Percentiles rank a stretch among this genome's conserved stretches.
phyloP scores from a whole-genome alignment of 2,113 vertebrate species.

The Micronisus gabar region DNA sequence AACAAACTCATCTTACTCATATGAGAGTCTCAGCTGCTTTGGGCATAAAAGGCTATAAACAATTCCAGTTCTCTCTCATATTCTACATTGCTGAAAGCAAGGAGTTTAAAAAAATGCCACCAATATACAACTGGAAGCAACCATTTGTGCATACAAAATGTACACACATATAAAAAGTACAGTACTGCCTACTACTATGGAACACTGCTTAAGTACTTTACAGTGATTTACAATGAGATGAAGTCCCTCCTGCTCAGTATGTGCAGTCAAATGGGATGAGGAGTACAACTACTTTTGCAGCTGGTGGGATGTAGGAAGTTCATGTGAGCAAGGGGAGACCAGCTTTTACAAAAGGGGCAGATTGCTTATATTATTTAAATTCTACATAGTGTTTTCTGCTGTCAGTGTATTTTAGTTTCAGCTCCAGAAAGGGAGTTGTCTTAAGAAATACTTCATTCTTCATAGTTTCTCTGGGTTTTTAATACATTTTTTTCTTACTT shows the following conservation, averaged over 20 bases:
- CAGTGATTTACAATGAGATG: background rate
- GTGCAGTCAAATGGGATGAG: background rate
- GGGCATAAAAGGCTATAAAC: background rate
- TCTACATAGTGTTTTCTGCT: background rate
- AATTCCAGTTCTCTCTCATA: background rate
- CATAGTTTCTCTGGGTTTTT: background rate
- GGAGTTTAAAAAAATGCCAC: background rate
- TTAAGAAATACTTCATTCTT: background rate
- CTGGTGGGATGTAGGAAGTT: background rate
- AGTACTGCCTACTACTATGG: background rate
- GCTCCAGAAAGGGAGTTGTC: background rate
- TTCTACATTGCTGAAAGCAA: background rate
- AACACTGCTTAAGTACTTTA: background rate
- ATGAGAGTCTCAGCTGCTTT: background rate
- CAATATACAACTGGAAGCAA: background rate
- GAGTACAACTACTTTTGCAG: background rate
- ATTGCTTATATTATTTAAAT: background rate
- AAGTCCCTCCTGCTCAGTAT: background rate
- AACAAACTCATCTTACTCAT: background rate
- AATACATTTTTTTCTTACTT: background rate
- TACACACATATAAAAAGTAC: background rate
- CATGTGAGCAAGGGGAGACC: background rate
- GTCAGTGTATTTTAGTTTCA: background rate
- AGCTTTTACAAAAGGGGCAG: background rate
- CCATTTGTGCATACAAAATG: background rate